These are phyloP conservation scores for Sphenodon punctatus DNA, from an alignment of 2,797 vertebrate species.

Conservation along the genomic window DNA sequence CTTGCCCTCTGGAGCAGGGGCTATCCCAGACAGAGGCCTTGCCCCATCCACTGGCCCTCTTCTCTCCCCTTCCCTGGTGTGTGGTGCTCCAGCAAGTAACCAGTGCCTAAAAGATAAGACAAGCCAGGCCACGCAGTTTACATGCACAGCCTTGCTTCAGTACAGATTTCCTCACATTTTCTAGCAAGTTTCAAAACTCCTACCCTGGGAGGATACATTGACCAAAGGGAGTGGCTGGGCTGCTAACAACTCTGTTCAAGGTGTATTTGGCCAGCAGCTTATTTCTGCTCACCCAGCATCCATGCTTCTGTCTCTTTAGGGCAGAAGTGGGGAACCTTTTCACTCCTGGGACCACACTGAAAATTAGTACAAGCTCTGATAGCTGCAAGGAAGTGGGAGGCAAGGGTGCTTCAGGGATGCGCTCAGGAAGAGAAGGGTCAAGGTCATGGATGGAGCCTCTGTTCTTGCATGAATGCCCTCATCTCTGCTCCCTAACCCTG, in stretches of 20 bases:
- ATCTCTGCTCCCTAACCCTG: no score
- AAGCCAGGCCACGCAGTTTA: not conserved
- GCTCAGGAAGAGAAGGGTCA: no score
- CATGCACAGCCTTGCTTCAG: conserved; percentile 10
- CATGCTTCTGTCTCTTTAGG: no score
- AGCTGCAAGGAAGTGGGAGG: no score
- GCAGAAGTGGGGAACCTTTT: no score
- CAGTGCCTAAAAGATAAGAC: not conserved
- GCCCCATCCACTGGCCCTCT: not conserved
- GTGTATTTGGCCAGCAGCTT: not conserved
- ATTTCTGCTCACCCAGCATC: not conserved
- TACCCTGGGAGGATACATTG: not conserved
- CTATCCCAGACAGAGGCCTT: not conserved
- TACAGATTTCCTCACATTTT: not conserved
- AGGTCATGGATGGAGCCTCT: no score
- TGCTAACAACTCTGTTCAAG: not conserved
- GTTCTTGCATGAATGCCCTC: no score
- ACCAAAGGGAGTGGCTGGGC: not conserved
- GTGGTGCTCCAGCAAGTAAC: not conserved
- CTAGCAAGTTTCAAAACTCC: conserved; percentile 8
- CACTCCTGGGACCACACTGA: no score
- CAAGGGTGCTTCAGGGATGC: no score
- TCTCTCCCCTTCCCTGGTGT: not conserved
- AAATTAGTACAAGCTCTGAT: no score
- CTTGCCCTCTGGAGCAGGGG: not conserved